Evolutionary conservation across 2,888 invertebrate genomes (phyloP), one percentile per base, ranked within the genome.

Genomic region (Catocala nupta): DNA sequence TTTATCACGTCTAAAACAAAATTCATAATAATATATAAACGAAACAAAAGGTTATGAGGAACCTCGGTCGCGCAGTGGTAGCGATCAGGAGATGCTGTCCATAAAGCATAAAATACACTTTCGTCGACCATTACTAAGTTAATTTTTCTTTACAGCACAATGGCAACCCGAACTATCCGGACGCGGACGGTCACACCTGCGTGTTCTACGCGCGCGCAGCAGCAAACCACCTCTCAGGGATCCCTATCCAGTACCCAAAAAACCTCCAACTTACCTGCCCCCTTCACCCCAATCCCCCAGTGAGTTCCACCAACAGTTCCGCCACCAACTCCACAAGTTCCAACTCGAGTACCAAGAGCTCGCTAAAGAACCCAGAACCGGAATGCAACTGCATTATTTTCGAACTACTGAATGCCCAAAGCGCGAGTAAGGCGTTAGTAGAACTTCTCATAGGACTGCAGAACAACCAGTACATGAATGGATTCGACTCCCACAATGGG

Each of bases 131-230:
- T n/a, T 5, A 13, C 13, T 11, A 42, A 10, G 48, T 12, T 39
- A 33, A 16, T 1, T 57, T 12, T 50, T 53, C 10, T 77, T 50
- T 78, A 0, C 95, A 99, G 99, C 97, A 99, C 91, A 98, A 98
- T 88, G 99, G 98, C 69, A 98, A 98, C 91, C 97, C 98, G 0
- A 97, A 97, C 86, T 96, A 97, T 82, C 96, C 98, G 52, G 99
- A 99, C 83, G 86, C 88, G 5, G 94, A 94, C 83, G 94, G 94
- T 0, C 94, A 94, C 82, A 89, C 92, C 1, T 94, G 94, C 82
- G 90, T 94, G 61, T 94, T 94, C 88, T 93, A 94, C 88, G 93
- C 94, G 10, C 91, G 93, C 4, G 92, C 94, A 0, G 94, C 94
- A n/a, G 92, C 93, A 66, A 91, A 93, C 78, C 94, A 94, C 69